These are phyloP conservation scores for Artibeus jamaicensis DNA, from an alignment of 2,797 vertebrate genomes.

Conservation along the genomic window DNA sequence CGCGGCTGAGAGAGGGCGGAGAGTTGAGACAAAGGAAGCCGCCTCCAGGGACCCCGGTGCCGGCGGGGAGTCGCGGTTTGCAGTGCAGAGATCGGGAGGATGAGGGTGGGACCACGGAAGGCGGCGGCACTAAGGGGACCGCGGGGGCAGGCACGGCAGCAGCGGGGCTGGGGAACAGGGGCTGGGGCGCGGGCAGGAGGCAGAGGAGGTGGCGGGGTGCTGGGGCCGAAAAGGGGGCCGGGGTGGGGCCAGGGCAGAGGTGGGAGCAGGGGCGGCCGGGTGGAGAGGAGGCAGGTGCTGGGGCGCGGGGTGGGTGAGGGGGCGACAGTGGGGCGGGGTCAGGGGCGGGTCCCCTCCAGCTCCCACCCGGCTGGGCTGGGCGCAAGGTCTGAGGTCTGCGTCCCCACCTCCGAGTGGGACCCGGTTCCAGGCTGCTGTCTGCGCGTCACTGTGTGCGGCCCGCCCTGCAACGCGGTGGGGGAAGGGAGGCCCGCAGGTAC, in stretches of 20 bases:
- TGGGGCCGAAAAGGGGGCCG: neutral
- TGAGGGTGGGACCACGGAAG: neutral
- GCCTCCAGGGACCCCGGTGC: conserved; percentile 49
- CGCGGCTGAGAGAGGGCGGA: conserved; percentile 2
- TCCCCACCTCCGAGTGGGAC: neutral
- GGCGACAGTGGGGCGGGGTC: too few relatives aligned
- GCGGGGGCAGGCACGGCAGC: neutral
- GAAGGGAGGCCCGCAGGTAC: neutral
- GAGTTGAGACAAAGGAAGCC: conserved; percentile 68
- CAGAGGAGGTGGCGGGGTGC: too few relatives aligned
- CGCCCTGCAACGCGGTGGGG: neutral
- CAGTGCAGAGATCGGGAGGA: neutral
- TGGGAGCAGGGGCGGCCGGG: neutral
- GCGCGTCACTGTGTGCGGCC: neutral
- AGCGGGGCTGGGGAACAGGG: neutral
- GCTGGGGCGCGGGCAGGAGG: neutral
- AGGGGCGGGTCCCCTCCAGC: neutral
- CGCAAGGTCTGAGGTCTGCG: accelerated
- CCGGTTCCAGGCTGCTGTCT: neutral
- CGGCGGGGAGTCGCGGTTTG: conserved; percentile 37
- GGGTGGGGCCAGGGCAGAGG: neutral
- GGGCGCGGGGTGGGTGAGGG: accelerated
- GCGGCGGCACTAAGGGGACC: neutral
- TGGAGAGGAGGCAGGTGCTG: neutral
- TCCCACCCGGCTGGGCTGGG: neutral